Evolutionary conservation across 2,888 invertebrate genomes (phyloP).

Genomic region (Plusia festucae): DNA sequence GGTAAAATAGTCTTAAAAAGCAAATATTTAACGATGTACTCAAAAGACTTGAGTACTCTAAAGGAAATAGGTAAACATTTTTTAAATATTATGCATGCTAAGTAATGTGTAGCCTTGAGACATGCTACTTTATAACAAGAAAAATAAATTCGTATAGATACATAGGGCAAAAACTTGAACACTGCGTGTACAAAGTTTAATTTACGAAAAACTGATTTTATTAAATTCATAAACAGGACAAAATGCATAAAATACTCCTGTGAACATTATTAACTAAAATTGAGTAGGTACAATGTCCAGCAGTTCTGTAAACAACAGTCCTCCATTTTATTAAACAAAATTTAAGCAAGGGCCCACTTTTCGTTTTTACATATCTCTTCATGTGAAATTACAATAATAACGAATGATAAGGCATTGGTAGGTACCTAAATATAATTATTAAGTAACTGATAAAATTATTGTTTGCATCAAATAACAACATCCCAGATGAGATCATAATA

Average conservation of each 20-base stretch:
- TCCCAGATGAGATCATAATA: constrained; percentile 22
- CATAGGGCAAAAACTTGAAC: constrained; percentile 19
- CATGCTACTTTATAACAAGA: constrained; percentile 24
- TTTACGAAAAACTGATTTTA: constrained; percentile 26
- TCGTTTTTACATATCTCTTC: not conserved
- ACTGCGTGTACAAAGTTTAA: constrained; percentile 35
- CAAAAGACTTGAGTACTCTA: not conserved
- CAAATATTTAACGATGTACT: not conserved
- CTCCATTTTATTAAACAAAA: not conserved
- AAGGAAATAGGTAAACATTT: constrained; percentile 24
- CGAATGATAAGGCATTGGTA: not conserved
- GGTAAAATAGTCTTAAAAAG: not conserved
- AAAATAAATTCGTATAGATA: constrained; percentile 23
- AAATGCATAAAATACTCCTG: no score
- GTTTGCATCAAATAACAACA: constrained; percentile 36
- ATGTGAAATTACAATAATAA: not conserved
- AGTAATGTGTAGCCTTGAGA: constrained; percentile 36
- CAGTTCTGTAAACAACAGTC: not conserved
- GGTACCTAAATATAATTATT: constrained; percentile 6
- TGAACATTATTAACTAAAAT: no score
- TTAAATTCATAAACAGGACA: not conserved
- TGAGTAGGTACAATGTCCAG: not conserved
- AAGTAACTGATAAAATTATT: not conserved
- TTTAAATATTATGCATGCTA: constrained; percentile 16
- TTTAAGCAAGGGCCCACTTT: not conserved